Evolutionary conservation across 2,797 vertebrate genomes (phyloP).

Genomic region (Selene dorsalis): DNA sequence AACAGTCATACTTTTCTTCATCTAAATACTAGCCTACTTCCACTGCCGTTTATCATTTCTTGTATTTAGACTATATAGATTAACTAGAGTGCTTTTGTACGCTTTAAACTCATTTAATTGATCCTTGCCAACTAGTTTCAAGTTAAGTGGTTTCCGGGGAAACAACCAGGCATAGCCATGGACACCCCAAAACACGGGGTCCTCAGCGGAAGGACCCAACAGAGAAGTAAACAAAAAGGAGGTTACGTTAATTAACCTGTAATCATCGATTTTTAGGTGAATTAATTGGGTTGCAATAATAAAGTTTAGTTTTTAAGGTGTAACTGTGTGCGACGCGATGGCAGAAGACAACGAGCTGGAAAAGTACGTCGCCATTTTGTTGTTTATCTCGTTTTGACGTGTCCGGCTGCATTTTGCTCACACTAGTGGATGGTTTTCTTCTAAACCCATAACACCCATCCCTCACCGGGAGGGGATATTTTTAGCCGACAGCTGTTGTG

Average conservation of each 20-base stretch:
- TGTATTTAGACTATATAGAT: not conserved
- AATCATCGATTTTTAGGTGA: slow-evolving; percentile 15
- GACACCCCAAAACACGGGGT: slow-evolving; percentile 55
- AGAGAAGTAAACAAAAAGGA: slow-evolving; percentile 65
- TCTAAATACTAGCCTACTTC: not conserved
- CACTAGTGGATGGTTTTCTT: not conserved
- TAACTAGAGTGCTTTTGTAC: not conserved
- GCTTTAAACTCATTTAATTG: no score
- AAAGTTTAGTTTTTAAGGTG: not conserved
- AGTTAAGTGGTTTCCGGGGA: not conserved
- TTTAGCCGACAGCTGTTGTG: slow-evolving; percentile 12
- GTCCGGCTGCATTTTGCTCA: not conserved
- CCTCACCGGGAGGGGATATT: not conserved
- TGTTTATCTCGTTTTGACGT: not conserved
- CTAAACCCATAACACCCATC: not conserved
- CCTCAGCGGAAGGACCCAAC: slow-evolving; percentile 72
- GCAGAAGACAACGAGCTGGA: slow-evolving; percentile 81
- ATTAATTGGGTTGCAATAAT: not conserved
- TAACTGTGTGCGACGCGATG: slow-evolving; percentile 57
- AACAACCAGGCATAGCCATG: slow-evolving; percentile 52
- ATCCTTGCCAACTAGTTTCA: no score
- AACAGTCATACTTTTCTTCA: not conserved
- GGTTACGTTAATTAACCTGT: slow-evolving; percentile 15
- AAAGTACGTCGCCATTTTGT: slow-evolving; percentile 65
- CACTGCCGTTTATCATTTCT: not conserved